Evolutionary conservation across 2,113 vertebrate species (phyloP).

Genomic region (Capreolus pygargus): DNA sequence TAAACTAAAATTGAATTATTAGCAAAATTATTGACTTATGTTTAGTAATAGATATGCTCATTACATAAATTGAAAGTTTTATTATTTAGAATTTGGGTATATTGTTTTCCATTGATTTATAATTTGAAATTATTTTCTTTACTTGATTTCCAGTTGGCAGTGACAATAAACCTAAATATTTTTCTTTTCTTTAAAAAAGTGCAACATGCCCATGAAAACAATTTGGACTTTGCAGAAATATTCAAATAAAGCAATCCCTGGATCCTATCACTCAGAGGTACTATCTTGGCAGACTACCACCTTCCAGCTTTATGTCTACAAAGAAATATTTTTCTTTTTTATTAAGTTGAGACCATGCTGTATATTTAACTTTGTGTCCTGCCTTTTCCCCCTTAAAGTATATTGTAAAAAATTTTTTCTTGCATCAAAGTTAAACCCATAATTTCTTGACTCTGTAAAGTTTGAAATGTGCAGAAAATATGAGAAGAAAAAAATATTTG

Average conservation of each 20-base stretch:
- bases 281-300: background rate
- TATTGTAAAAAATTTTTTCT: background rate
- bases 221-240: background rate
- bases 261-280: background rate
- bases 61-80: background rate
- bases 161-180: background rate
- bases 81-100: background rate
- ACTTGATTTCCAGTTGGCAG: background rate
- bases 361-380: background rate
- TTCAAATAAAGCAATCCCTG: background rate
- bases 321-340: conserved; percentile 14
- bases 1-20: background rate
- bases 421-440: background rate
- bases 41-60: conserved; percentile 5
- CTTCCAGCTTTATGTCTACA: background rate
- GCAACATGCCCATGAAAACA: background rate
- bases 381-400: background rate
- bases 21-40: background rate
- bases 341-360: background rate
- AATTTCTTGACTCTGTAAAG: background rate
- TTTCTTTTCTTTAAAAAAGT: background rate
- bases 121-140: background rate
- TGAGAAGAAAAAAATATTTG: background rate
- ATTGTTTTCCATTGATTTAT: background rate
- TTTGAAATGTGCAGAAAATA: conserved; percentile 2